Evolutionary conservation across 2,113 vertebrate genomes (phyloP).

Genomic region (Lethenteron reissneri): DNA sequence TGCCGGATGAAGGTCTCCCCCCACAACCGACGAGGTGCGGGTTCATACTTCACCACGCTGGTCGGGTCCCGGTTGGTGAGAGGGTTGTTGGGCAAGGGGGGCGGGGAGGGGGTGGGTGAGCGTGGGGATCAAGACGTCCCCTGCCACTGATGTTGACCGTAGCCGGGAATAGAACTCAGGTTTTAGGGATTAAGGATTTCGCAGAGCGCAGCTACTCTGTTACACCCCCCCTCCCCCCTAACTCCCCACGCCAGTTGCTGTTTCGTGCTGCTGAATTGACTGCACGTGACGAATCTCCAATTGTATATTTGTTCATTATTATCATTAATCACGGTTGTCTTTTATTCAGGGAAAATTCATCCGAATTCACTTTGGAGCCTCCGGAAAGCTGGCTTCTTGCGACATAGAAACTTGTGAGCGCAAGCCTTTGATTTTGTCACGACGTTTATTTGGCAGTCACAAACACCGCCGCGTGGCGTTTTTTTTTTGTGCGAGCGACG

Average conservation of each 20-base stretch:
- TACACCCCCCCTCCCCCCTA: neutral
- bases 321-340: neutral
- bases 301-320: neutral
- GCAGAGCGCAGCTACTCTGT: neutral
- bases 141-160: neutral
- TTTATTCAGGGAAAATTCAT: conserved; percentile 24
- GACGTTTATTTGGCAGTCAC: no score
- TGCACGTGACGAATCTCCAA: neutral
- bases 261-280: neutral
- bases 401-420: conserved; percentile 26
- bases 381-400: conserved; percentile 24
- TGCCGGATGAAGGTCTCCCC: no score
- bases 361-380: conserved; percentile 22
- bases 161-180: neutral
- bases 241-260: neutral
- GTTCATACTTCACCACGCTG: no score
- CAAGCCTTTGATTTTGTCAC: neutral
- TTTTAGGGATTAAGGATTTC: neutral
- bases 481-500: no score
- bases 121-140: no score
- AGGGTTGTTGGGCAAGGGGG: no score
- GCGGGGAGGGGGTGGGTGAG: no score
- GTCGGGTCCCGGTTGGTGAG: no score
- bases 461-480: no score
- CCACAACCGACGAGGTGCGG: no score